Evolutionary conservation across 2,113 vertebrate genomes (phyloP), one percentile per base, ranked within the genome.

Genomic region (Mustelus asterias): DNA sequence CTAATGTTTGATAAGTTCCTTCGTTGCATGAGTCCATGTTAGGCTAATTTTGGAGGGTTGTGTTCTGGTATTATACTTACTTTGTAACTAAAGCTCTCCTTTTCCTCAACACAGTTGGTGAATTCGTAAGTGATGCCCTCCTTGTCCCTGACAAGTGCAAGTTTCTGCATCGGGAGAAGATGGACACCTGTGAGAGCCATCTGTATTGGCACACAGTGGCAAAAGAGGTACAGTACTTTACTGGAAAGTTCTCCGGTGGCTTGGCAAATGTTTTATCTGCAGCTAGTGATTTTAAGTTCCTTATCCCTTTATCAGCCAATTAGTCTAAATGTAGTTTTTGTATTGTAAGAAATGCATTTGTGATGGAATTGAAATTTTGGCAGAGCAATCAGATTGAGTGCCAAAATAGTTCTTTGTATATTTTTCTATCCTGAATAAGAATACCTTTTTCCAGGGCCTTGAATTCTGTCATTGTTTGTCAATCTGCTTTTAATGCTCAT

Each of bases 201-300:
- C 98, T 99, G 96, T 99, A 99, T 97, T 99, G 99, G 99, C 99
- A 99, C 97, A 99, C 99, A 0, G 99, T 99, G 20, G 99, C 99
- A 97, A 99, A 99, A 97, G 99, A 99, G 98, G 99, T 99, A 98
- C 14, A 0, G 29, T 67, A 3, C 10, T 63, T 63, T 67, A 67
- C 60, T 95, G 60, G 41, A 58, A 60, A 60, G n/a, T 20, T 69
- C 92, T 70, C 41, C 41, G 26, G 10, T 72, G 10, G 54, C 94
- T 72, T 14, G 72, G 69, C 94, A 95, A 95, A 95, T 76, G 13
- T 70, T 70, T 54, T 70, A 22, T 48, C 37, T 69, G 41, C 37
- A 26, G 67, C 37, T 93, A 63, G 60, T 37, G 60, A 67, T 92
- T 37, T 76, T n/a, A 65, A 65, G 58, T 20, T 65, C 60, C 60